Percentiles rank a stretch among this genome's conserved stretches.
Evolutionary conservation across 2,113 vertebrate species (phyloP).

Genomic region (Malurus melanocephalus): DNA sequence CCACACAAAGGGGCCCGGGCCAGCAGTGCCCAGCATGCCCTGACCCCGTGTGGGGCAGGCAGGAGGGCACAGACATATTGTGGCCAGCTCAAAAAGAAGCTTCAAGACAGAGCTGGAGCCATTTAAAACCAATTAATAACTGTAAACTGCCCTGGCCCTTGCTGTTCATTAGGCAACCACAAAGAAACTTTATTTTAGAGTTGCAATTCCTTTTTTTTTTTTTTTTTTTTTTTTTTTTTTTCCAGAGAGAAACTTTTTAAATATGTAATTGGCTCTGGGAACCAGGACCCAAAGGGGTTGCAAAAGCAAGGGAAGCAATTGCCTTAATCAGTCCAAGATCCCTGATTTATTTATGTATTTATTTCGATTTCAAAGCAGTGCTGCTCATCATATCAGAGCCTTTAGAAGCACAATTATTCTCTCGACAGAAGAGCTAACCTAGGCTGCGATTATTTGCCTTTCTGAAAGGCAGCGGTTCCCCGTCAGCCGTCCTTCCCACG

Average conservation of each 20-base stretch:
- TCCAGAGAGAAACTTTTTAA: slow-evolving; percentile 47
- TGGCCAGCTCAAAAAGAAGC: slow-evolving; percentile 42
- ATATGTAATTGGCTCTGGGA: slow-evolving; percentile 71
- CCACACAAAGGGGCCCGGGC: background rate
- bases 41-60: background rate
- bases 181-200: slow-evolving; percentile 69
- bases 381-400: slow-evolving; percentile 58
- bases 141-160: slow-evolving; percentile 43
- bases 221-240: slow-evolving; percentile 17
- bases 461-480: slow-evolving; percentile 32
- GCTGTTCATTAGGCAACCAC: slow-evolving; percentile 58
- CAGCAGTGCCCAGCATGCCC: rapidly evolving
- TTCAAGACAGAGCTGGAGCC: background rate
- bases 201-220: slow-evolving; percentile 26
- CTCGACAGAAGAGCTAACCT: slow-evolving; percentile 56
- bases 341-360: slow-evolving; percentile 70
- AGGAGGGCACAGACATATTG: slow-evolving; percentile 5
- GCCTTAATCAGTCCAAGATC: slow-evolving; percentile 65
- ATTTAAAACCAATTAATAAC: slow-evolving; percentile 67
- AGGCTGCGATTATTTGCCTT: slow-evolving; percentile 63
- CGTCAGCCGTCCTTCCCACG: background rate
- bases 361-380: slow-evolving; percentile 65
- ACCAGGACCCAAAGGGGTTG: slow-evolving; percentile 57
- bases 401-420: slow-evolving; percentile 66
- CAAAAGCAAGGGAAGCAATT: slow-evolving; percentile 60